These are phyloP conservation scores for Nymphalis polychloros DNA, from an alignment of 2,888 invertebrate genomes.

Conservation along the genomic window DNA sequence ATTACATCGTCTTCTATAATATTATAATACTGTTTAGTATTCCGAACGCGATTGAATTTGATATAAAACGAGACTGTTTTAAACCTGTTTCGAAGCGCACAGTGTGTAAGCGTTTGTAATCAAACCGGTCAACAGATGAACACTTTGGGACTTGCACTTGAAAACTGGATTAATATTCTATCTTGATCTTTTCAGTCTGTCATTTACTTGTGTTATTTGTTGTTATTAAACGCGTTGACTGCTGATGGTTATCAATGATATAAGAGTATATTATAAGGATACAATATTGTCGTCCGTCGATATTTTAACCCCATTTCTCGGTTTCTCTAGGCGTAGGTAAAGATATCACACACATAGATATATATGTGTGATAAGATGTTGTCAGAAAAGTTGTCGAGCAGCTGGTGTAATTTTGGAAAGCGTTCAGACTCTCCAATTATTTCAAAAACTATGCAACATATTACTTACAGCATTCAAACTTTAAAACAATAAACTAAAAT, in stretches of 20 bases:
- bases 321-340: too few relatives aligned
- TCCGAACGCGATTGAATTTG: conserved; percentile 8
- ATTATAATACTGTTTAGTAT: conserved; percentile 22
- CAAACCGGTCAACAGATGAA: conserved; percentile 18
- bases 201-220: conserved; percentile 1
- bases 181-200: conserved; percentile 27
- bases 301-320: too few relatives aligned
- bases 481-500: too few relatives aligned
- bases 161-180: conserved; percentile 28
- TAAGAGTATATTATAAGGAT: not conserved
- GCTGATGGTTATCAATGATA: not conserved
- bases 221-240: not conserved
- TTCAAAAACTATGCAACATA: too few relatives aligned
- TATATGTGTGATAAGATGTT: too few relatives aligned
- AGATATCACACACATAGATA: too few relatives aligned
- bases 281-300: too few relatives aligned
- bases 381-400: too few relatives aligned
- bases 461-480: too few relatives aligned
- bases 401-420: too few relatives aligned
- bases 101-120: conserved; percentile 19
- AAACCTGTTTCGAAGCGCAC: conserved; percentile 25
- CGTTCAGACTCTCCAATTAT: too few relatives aligned
- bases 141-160: conserved; percentile 30
- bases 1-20: not conserved
- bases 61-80: conserved; percentile 11